phyloP scores from a whole-genome alignment of 2,797 vertebrate species.

The Bovichtus variegatus region DNA sequence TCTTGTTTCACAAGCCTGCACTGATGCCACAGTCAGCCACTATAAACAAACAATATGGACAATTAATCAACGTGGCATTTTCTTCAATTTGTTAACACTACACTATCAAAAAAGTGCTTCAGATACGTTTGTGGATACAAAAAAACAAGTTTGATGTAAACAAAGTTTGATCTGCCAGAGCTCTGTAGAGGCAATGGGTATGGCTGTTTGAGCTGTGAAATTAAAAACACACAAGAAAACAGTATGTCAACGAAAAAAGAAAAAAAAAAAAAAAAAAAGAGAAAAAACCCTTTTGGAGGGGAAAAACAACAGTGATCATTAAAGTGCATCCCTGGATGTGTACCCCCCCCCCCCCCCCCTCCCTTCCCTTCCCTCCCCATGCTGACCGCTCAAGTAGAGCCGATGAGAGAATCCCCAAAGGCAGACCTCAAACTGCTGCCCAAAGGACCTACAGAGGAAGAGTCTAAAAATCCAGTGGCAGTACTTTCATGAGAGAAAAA shows the following conservation, averaged over 20 bases:
- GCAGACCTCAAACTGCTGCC: constrained; percentile 58
- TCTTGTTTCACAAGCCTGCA: constrained; percentile 69
- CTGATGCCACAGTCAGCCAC: constrained; percentile 68
- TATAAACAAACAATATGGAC: constrained; percentile 70
- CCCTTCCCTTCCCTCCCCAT: constrained; percentile 39
- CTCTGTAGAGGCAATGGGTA: constrained; percentile 78
- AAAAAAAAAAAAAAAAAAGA: constrained; percentile 35
- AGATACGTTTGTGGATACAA: constrained; percentile 82
- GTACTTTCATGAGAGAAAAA: constrained; percentile 77
- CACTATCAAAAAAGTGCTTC: constrained; percentile 87
- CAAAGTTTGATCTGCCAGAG: constrained; percentile 81
- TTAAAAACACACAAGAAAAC: constrained; percentile 68
- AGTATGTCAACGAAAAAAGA: constrained; percentile 49
- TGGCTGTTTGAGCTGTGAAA: constrained; percentile 82
- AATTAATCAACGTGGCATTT: constrained; percentile 77
- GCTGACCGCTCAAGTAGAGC: constrained; percentile 64
- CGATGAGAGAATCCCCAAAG: constrained; percentile 55
- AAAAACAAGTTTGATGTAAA: constrained; percentile 79
- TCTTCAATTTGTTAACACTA: constrained; percentile 81
- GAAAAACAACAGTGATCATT: constrained; percentile 78
- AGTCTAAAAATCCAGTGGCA: constrained; percentile 82
- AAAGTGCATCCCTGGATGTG: constrained; percentile 86
- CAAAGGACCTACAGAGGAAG: constrained; percentile 69
- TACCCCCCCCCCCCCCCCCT: constrained; percentile 13
- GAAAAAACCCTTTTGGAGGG: constrained; percentile 46